Base-by-base conservation (phyloP, 2,797 vertebrate genomes). In the Poecilia gillii region DNA sequence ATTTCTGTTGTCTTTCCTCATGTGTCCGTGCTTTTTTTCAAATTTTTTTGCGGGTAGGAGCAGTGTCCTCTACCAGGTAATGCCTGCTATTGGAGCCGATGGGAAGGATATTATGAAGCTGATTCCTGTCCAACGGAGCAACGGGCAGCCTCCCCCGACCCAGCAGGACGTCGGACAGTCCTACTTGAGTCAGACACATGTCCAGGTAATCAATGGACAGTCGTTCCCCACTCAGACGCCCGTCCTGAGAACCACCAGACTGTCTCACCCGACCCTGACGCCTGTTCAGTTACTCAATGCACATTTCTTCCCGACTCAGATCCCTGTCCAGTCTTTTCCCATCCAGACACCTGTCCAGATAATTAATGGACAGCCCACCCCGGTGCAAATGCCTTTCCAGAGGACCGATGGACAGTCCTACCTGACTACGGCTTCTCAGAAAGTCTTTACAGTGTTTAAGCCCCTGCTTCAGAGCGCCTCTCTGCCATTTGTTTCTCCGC, bases 41-140 rank as follows among this genome's bases (percentile, higher is more conserved):
- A 28, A 36, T 68, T 39, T 73, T 39, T 73, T 64, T 43, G 28
- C 43, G 85, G 94, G 94, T 81, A 89, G 90, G 66, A 90, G 92
- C 0, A 90, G 94, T 59, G 90, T 95, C 53, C 94, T 92, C 86
- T 95, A 96, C 89, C 94, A 96, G 85, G 95, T 93, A 6, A 89
- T 93, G 85, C 95, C 95, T 72, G 95, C 93, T 25, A 87, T 95
- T 43, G 93, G 91, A 66, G 82, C 91, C 0, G 93, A 95, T 80
- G 94, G 94, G 57, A 94, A 90, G 80, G 95, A 93, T 59, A 90
- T 95, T 41, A 94, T 96, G 94, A 95, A 93, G 77, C 83, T 96
- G 73, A 94, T 96, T 89, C 95, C 95, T 39, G 92, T 95, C n/a
- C 89, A 93, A 57, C 90, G 87, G 84, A 82, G 94, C 25, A 89